Evolutionary conservation across 2,113 vertebrate species (phyloP), one percentile per base, ranked within the genome.

Genomic region (Delphinapterus leucas): DNA sequence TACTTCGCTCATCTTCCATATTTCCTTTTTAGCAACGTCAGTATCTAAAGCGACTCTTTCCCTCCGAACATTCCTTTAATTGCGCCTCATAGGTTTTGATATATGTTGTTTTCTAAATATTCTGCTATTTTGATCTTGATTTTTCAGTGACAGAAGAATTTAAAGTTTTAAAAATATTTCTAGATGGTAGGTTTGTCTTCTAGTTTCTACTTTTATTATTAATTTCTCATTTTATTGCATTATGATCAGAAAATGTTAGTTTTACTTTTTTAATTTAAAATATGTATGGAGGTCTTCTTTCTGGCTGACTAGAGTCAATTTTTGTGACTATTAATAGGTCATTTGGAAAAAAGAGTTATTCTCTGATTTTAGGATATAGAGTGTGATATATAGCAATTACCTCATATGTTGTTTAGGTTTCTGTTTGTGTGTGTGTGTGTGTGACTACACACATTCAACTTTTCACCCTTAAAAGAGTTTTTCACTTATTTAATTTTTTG

Each of bases 161-260:
- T 85, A 92, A 47, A 65, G 2, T 61, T 53, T 63, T 47, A 41
- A 82, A 93, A 73, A 53, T 84, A 41, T 49, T 84, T 92, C 41
- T 74, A 80, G 14, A 25, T 67, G 11, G 31, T 58, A 84, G 31
- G 23, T 73, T 91, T 82, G 11, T 80, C 81, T 68, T 41, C 49
- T 67, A 55, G 70, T 61, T 80, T 91, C 44, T 95, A 91, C 61
- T 88, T 61, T 9, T 88, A 88, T 95, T 61, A 70, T n/a, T 67
- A 61, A 26, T 31, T 79, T 63, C 41, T 89, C 26, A 31, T 77
- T 87, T 92, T 95, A 81, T 74, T 95, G 15, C 31, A 55, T 74
- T 76, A 44, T 49, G 33, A 90, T 74, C 61, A 88, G 36, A 93
- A 96, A 86, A 76, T 36, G 8, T 41, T 85, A 31, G 49, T 90